Percentiles rank a stretch among this genome's conserved stretches.
phyloP scores from a whole-genome alignment of 2,797 vertebrate species.

The Morus bassanus region DNA sequence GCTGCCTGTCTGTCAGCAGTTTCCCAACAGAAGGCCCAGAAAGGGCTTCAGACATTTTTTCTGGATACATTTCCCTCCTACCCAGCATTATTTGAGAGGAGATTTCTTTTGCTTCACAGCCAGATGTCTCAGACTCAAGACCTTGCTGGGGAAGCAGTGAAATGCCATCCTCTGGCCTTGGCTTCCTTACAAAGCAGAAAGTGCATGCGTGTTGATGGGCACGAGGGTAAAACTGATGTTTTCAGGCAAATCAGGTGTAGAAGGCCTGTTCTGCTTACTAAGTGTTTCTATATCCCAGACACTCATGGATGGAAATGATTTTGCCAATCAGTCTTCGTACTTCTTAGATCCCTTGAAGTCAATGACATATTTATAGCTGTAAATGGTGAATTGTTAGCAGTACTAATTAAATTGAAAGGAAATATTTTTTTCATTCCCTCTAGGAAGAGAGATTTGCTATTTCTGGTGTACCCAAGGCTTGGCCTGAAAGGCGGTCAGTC shows the following conservation, averaged over 20 bases:
- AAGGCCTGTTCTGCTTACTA: neutral
- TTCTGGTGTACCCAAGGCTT: neutral
- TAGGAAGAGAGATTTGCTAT: neutral
- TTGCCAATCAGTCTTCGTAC: neutral
- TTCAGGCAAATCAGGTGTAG: neutral
- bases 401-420: neutral
- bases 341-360: neutral
- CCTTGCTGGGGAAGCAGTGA: neutral
- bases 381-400: neutral
- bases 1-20: neutral
- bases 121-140: neutral
- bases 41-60: neutral
- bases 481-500: neutral
- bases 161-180: neutral
- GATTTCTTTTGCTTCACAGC: neutral
- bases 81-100: neutral
- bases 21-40: neutral
- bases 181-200: neutral
- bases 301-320: neutral
- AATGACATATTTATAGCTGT: neutral
- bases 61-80: neutral
- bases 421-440: neutral
- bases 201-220: neutral
- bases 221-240: neutral
- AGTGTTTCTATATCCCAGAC: neutral